These are phyloP conservation scores for Baccha elongata DNA, from an alignment of 2,888 invertebrate species.

Conservation along the genomic window DNA sequence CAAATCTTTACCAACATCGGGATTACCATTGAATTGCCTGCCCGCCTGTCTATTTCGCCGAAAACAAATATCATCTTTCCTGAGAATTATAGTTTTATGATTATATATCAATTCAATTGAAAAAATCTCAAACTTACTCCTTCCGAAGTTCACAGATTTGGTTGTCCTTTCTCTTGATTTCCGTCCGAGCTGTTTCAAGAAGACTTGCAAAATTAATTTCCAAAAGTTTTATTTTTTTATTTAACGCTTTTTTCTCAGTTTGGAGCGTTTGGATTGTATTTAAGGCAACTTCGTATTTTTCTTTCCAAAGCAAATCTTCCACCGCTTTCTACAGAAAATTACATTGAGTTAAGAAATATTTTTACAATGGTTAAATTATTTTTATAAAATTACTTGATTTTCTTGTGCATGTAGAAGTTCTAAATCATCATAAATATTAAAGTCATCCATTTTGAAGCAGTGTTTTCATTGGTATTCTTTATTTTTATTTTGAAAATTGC, in stretches of 20 bases:
- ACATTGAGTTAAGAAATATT: neutral
- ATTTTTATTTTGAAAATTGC: neutral
- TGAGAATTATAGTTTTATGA: constrained; percentile 2
- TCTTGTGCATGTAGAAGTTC: constrained; percentile 78
- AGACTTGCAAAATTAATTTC: constrained; percentile 79
- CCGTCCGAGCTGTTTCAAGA: constrained; percentile 79
- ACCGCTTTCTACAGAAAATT: constrained; percentile 76
- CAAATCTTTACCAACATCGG: neutral
- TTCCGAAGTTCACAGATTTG: constrained; percentile 78
- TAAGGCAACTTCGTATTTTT: constrained; percentile 75
- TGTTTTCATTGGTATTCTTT: constrained; percentile 11
- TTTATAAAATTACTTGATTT: constrained; percentile 76
- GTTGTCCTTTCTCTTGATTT: constrained; percentile 79
- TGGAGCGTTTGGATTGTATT: constrained; percentile 75
- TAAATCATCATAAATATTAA: constrained; percentile 80
- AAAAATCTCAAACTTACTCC: constrained; percentile 77
- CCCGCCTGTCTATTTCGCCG: constrained; percentile 75
- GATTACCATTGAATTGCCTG: neutral
- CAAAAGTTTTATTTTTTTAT: constrained; percentile 77
- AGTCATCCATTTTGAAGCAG: constrained; percentile 74
- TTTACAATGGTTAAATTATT: neutral
- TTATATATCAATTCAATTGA: neutral
- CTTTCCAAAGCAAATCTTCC: constrained; percentile 76
- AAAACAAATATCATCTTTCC: constrained; percentile 80
- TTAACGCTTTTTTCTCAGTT: constrained; percentile 76